Evolutionary conservation across 2,113 vertebrate species (phyloP).

Genomic region (Ranitomeya imitator): DNA sequence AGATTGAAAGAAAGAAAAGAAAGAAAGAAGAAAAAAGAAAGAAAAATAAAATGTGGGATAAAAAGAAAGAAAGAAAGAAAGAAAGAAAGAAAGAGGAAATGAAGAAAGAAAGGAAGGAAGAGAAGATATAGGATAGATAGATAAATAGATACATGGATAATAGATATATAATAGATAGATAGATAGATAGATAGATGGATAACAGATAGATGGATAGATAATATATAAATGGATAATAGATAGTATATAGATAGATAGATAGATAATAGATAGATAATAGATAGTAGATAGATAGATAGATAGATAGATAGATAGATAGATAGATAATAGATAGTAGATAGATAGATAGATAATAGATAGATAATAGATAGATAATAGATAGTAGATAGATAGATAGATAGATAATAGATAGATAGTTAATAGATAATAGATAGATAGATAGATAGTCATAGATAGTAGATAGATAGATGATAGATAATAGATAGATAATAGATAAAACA

Average conservation of each 20-base stretch:
- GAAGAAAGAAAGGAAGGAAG: no score
- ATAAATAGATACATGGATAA: no score
- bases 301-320: not conserved
- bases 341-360: not conserved
- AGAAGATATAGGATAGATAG: no score
- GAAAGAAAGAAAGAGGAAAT: no score
- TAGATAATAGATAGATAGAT: not conserved
- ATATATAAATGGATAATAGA: not conserved
- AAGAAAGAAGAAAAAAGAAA: no score
- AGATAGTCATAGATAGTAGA: not conserved
- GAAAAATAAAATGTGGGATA: no score
- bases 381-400: not conserved
- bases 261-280: not conserved
- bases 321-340: not conserved
- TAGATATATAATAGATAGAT: not conserved
- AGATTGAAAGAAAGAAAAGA: no score
- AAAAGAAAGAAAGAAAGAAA: no score
- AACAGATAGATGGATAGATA: not conserved
- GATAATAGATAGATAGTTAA: no score
- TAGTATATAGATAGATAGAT: not conserved
- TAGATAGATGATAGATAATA: not conserved
- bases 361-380: not conserved
- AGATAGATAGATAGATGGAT: not conserved
- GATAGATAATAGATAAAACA: not conserved
- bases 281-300: no score